These are phyloP conservation scores for Rhabdomys pumilio DNA, from an alignment of 2,797 vertebrate species.

Conservation along the genomic window DNA sequence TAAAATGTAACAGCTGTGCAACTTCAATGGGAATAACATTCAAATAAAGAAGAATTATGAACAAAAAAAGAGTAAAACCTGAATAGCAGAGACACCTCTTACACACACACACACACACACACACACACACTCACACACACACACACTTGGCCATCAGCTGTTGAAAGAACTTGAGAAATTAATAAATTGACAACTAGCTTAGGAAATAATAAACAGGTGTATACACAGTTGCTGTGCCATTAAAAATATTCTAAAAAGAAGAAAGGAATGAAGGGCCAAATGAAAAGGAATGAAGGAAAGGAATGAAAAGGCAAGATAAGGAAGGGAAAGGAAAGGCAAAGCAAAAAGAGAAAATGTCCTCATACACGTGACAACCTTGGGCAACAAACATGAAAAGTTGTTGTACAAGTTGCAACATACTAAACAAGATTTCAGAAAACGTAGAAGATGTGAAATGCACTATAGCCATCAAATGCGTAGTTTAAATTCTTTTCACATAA, in stretches of 20 bases:
- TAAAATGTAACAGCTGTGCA: conserved; percentile 6
- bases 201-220: not conserved
- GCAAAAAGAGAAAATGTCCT: not conserved
- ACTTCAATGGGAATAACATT: not conserved
- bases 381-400: conserved; percentile 28
- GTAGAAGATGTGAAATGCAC: conserved; percentile 21
- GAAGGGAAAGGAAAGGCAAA: too few species aligned
- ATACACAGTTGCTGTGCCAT: not conserved
- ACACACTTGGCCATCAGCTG: not conserved
- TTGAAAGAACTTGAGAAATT: not conserved
- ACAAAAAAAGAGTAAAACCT: conserved; percentile 9
- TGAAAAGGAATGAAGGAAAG: not conserved
- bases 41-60: not conserved
- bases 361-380: not conserved
- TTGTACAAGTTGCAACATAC: conserved; percentile 10
- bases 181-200: not conserved
- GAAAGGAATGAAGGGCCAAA: too few species aligned
- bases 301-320: too few species aligned
- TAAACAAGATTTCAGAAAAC: conserved; percentile 32
- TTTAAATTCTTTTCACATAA: conserved; percentile 30
- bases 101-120: too few species aligned
- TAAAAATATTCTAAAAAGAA: not conserved
- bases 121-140: too few species aligned
- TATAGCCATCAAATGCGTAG: not conserved
- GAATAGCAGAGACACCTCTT: not conserved